Evolutionary conservation across 23 tunicate genomes (phyloP), one percentile per base, ranked within the genome.

Genomic region (Diplosoma virens): DNA sequence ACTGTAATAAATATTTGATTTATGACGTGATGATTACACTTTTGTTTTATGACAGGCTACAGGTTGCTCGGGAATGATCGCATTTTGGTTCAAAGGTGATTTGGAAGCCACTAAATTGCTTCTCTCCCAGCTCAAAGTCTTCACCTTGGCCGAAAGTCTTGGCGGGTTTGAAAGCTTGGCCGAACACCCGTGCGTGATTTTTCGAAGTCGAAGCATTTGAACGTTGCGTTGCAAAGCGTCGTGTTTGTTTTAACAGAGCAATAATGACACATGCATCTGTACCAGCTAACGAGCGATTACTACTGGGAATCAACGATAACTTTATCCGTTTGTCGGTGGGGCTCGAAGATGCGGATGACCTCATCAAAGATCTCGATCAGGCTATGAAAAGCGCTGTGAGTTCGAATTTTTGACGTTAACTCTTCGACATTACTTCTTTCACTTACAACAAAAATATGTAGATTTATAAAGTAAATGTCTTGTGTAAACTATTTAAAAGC

Each of bases 181-280:
- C 2, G 99, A 94, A 47, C 99, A 94, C 55, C 99, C 99, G 97
- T 92, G 37, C 75, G 92, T 64, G 2, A n/a, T 32, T 3, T 59
- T 77, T 61, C 7, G 9, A 7, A 7, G 14, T 14, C 9, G 11
- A 41, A 7, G 9, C 11, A 41, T 14, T 7, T 41, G 50, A 41
- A 7, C 14, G 50, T 14, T 9, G 14, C 11, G 9, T 41, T 41
- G 9, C 14, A 41, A 7, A 7, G 50, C 50, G 5, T 24, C 71
- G 5, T 14, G 53, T 7, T 78, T 53, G 33, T 18, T 24, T 24
- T 61, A 64, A 18, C 48, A 92, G 97, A 1, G 99, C 99, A 30
- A 81, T 94, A 52, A 88, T 93, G 98, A 88, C 95, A 20, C 99
- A 94, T 37, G 99, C 95, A 0, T 94, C 99, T 2, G 99, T 94